A percentile compares a stretch with the other conserved stretches of the same genome.
These are phyloP conservation scores for Gallinago media DNA, from an alignment of 2,113 vertebrate genomes.

Conservation along the genomic window DNA sequence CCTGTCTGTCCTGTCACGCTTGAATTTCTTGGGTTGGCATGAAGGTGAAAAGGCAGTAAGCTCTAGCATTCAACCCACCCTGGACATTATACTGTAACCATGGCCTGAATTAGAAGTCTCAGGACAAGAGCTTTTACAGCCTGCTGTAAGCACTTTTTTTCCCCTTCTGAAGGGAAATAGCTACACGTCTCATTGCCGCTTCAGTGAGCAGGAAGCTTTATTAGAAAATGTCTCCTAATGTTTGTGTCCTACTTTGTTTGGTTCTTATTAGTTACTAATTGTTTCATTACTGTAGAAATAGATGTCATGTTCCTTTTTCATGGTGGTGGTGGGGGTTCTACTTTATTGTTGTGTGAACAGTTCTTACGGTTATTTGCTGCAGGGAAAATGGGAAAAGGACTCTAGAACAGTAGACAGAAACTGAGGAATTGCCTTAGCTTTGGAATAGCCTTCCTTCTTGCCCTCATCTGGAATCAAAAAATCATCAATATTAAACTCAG, in stretches of 20 bases:
- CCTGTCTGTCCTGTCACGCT: not conserved
- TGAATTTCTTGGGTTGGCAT: not conserved
- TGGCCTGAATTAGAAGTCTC: not conserved
- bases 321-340: not conserved
- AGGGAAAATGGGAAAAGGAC: not conserved
- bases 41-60: not conserved
- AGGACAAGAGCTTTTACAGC: not conserved
- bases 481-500: not conserved
- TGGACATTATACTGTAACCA: not conserved
- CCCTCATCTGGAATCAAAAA: not conserved
- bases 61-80: not conserved
- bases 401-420: not conserved
- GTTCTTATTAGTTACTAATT: slow-evolving; percentile 7
- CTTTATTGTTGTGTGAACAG: not conserved
- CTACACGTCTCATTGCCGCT: not conserved
- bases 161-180: not conserved
- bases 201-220: not conserved
- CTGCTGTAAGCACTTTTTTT: not conserved
- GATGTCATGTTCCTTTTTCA: not conserved
- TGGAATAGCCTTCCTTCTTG: not conserved
- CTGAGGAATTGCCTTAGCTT: not conserved
- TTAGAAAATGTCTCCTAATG: not conserved
- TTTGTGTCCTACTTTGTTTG: not conserved
- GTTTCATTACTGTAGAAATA: slow-evolving; percentile 19
- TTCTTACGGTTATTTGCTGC: not conserved